phyloP scores from a whole-genome alignment of 2,113 vertebrate species.

The Semnornis frantzii region DNA sequence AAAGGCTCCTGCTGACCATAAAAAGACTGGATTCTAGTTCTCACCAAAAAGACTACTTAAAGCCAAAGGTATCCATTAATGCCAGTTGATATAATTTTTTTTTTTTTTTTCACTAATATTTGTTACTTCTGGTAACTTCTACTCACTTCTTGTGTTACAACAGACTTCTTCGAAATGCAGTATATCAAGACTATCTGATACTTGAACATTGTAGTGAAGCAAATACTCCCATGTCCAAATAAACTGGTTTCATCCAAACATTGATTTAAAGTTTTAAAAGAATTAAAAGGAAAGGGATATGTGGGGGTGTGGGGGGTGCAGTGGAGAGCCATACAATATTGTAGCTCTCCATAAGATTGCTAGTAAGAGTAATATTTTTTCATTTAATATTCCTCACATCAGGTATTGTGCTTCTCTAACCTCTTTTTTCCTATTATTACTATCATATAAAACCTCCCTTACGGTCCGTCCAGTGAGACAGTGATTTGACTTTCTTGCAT shows the following conservation, averaged over 20 bases:
- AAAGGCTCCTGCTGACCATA: neutral
- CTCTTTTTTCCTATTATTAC: neutral
- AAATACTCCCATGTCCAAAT: neutral
- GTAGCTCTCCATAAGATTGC: neutral
- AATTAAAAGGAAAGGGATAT: neutral
- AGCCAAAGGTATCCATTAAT: neutral
- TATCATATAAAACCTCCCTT: neutral
- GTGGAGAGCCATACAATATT: neutral
- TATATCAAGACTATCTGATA: neutral
- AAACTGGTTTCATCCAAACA: neutral
- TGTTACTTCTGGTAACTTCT: neutral
- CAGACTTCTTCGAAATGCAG: neutral
- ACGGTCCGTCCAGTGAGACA: neutral
- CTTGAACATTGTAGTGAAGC: neutral
- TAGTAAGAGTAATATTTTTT: neutral
- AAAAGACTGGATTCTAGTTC: neutral
- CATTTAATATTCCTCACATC: neutral
- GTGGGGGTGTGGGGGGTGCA: neutral
- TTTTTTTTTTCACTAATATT: neutral
- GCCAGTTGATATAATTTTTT: neutral
- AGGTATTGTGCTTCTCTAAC: neutral
- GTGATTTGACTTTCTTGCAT: neutral
- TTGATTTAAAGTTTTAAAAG: neutral
- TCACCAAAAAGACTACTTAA: neutral
- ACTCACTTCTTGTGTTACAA: neutral